phyloP scores from a whole-genome alignment of 2,797 vertebrate genomes.

The Thaleichthys pacificus region DNA sequence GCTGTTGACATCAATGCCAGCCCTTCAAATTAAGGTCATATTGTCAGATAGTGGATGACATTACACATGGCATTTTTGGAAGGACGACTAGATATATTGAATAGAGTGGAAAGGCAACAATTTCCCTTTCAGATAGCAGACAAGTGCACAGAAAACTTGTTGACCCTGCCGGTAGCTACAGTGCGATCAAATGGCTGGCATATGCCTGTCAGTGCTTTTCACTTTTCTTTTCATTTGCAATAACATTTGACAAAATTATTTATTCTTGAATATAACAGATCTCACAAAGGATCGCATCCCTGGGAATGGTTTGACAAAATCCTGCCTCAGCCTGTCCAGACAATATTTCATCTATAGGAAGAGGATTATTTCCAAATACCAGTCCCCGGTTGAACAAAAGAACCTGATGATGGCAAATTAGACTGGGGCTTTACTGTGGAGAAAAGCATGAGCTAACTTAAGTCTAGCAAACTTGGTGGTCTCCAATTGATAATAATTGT shows the following conservation, averaged over 20 bases:
- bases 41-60: slow-evolving; percentile 79
- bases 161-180: not conserved
- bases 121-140: slow-evolving; percentile 30
- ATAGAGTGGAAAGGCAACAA: slow-evolving; percentile 60
- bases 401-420: slow-evolving; percentile 84
- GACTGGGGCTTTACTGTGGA: slow-evolving; percentile 74
- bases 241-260: slow-evolving; percentile 52
- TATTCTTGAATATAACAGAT: slow-evolving; percentile 65
- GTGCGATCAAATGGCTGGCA: too few species aligned
- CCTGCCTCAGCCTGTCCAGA: slow-evolving; percentile 81
- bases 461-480: slow-evolving; percentile 76
- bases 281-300: slow-evolving; percentile 67
- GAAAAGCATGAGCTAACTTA: slow-evolving; percentile 66
- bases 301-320: slow-evolving; percentile 76
- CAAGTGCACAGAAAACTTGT: not conserved
- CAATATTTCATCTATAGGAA: slow-evolving; percentile 77
- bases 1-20: slow-evolving; percentile 78
- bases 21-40: slow-evolving; percentile 81
- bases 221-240: not conserved
- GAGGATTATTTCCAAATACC: slow-evolving; percentile 85
- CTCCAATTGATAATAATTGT: slow-evolving; percentile 72
- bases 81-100: slow-evolving; percentile 60
- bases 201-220: not conserved
- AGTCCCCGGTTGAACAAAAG: slow-evolving; percentile 81
- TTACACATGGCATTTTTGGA: slow-evolving; percentile 71